Percentiles rank a stretch among this genome's conserved stretches.
phyloP scores from a whole-genome alignment of 2,888 invertebrate genomes.

The Altica lythri region DNA sequence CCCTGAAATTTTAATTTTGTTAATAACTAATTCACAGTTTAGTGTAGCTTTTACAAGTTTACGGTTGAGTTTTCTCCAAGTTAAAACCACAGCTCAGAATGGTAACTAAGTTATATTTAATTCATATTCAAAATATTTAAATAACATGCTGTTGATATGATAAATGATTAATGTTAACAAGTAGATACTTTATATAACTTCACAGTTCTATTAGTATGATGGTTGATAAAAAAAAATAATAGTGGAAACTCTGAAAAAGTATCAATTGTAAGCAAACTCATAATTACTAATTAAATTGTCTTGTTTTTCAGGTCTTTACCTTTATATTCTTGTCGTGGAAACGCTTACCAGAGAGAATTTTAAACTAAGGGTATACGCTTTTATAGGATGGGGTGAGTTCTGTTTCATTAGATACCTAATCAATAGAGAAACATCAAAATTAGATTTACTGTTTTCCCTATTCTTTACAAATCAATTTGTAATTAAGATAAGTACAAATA shows the following conservation, averaged over 20 bases:
- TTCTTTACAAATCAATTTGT: neutral
- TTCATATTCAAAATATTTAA: too few relatives aligned
- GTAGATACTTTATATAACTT: too few relatives aligned
- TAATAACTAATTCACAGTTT: too few relatives aligned
- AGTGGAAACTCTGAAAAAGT: neutral
- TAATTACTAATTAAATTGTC: slow-evolving; percentile 23
- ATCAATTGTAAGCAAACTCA: slow-evolving; percentile 12
- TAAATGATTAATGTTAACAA: too few relatives aligned
- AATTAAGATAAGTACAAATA: neutral
- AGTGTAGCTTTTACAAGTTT: too few relatives aligned
- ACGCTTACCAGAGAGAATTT: slow-evolving; percentile 87
- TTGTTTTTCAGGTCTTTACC: slow-evolving; percentile 71
- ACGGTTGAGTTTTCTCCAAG: too few relatives aligned
- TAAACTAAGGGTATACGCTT: slow-evolving; percentile 77
- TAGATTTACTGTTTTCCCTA: neutral
- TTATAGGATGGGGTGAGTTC: slow-evolving; percentile 87
- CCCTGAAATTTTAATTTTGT: too few relatives aligned
- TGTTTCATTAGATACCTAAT: slow-evolving; percentile 6
- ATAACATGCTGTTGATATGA: too few relatives aligned
- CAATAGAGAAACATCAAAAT: neutral
- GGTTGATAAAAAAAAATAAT: too few relatives aligned
- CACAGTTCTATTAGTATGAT: too few relatives aligned
- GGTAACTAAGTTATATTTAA: too few relatives aligned
- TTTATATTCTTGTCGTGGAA: slow-evolving; percentile 86
- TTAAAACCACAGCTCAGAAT: too few relatives aligned